phyloP scores from a whole-genome alignment of 1,140 invertebrate genomes.

The Procambarus clarkii region DNA sequence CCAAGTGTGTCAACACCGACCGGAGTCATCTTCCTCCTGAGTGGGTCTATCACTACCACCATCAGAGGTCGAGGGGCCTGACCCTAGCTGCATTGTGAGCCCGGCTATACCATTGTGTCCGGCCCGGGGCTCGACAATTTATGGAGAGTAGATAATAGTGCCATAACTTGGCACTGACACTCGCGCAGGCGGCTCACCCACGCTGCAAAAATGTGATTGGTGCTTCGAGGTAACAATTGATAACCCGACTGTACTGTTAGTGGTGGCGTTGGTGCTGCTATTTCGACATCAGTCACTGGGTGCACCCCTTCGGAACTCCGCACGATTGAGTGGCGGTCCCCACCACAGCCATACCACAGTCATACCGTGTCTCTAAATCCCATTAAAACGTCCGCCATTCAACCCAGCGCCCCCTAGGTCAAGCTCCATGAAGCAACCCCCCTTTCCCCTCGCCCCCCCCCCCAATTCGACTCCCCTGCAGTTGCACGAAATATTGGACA shows the following conservation, averaged over 20 bases:
- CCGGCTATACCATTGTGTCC: not conserved
- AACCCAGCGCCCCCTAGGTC: no score
- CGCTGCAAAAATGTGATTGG: slow-evolving; percentile 14
- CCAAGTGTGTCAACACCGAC: not conserved
- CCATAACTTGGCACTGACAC: slow-evolving; percentile 19
- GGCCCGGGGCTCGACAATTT: slow-evolving; percentile 20
- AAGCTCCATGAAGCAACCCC: no score
- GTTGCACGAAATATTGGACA: no score
- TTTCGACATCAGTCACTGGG: not conserved
- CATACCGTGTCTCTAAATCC: no score
- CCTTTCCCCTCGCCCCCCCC: no score
- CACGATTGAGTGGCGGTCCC: no score
- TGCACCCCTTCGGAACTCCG: no score
- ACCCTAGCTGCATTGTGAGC: not conserved
- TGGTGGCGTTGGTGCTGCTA: not conserved
- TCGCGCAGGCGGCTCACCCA: not conserved
- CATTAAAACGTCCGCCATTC: no score
- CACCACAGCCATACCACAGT: no score
- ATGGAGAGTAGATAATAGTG: slow-evolving; percentile 27
- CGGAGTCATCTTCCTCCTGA: not conserved
- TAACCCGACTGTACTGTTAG: not conserved
- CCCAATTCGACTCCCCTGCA: no score
- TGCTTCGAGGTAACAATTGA: not conserved
- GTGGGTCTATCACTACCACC: not conserved
- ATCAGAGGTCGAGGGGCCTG: not conserved